phyloP scores from a whole-genome alignment of 2,888 invertebrate genomes.

The Drosophila neonasuta region DNA sequence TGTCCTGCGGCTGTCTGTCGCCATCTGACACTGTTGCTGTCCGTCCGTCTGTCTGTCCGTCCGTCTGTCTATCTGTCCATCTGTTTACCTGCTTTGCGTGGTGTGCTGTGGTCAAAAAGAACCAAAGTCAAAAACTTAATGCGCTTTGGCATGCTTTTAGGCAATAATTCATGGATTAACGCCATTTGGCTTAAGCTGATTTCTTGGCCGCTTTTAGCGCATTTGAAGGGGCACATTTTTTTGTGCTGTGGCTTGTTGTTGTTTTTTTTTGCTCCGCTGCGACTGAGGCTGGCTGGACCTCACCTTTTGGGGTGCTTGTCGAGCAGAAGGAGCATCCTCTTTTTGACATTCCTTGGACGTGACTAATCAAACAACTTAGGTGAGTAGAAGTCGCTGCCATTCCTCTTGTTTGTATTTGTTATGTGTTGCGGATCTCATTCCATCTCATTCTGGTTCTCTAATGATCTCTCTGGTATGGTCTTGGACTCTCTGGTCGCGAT shows the following conservation, averaged over 20 bases:
- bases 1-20: slow-evolving; percentile 26
- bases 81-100: slow-evolving; percentile 39
- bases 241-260: not conserved
- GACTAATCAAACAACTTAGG: slow-evolving; percentile 73
- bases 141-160: slow-evolving; percentile 81
- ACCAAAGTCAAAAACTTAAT: slow-evolving; percentile 71
- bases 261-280: too few relatives aligned
- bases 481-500: slow-evolving; percentile 36
- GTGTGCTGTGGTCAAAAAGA: slow-evolving; percentile 27
- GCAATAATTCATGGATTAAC: slow-evolving; percentile 82
- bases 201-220: slow-evolving; percentile 68
- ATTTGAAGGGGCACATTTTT: slow-evolving; percentile 32
- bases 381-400: not conserved
- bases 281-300: slow-evolving; percentile 58
- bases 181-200: slow-evolving; percentile 78
- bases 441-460: slow-evolving; percentile 53
- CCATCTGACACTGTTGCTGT: slow-evolving; percentile 17
- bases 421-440: slow-evolving; percentile 16
- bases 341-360: slow-evolving; percentile 68
- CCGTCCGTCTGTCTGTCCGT: slow-evolving; percentile 15
- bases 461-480: slow-evolving; percentile 57
- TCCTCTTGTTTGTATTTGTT: slow-evolving; percentile 7
- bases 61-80: slow-evolving; percentile 13
- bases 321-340: slow-evolving; percentile 25
- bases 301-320: slow-evolving; percentile 56